Conservation (phyloP, 2,113 vertebrate genomes). For the Salvelinus namaycush region DNA sequence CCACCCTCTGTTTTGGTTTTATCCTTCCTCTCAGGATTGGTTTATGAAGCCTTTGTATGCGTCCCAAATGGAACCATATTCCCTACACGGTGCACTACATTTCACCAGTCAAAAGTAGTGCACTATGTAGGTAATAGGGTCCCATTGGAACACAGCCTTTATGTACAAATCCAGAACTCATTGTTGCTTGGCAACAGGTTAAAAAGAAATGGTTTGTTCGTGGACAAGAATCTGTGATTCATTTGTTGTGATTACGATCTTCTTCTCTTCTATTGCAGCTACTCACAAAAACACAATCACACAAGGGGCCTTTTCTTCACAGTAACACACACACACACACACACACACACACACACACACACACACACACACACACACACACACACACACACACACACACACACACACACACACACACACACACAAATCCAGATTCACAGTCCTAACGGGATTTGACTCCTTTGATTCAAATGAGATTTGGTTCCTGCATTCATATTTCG, state of each 20-base stretch:
- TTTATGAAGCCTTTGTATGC: too few species aligned
- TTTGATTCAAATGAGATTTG: background rate
- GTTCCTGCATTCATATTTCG: background rate
- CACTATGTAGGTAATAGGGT: background rate
- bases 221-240: conserved; percentile 31
- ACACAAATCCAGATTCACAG: background rate
- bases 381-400: background rate
- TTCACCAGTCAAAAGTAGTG: too few species aligned
- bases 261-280: conserved; percentile 11
- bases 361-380: background rate
- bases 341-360: background rate
- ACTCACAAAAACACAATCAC: background rate
- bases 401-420: background rate
- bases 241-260: conserved; percentile 50
- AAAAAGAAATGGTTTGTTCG: conserved; percentile 45
- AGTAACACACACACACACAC: background rate
- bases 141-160: conserved; percentile 10
- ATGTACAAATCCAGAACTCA: conserved; percentile 50
- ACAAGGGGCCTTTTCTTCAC: background rate
- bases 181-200: conserved; percentile 73
- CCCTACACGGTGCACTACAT: too few species aligned
- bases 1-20: too few species aligned
- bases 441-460: background rate
- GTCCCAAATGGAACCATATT: too few species aligned
- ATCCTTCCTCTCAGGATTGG: too few species aligned